Percentiles rank a stretch among this genome's conserved stretches.
phyloP scores from a whole-genome alignment of 1,140 invertebrate species.

The Tetraneura akinire region DNA sequence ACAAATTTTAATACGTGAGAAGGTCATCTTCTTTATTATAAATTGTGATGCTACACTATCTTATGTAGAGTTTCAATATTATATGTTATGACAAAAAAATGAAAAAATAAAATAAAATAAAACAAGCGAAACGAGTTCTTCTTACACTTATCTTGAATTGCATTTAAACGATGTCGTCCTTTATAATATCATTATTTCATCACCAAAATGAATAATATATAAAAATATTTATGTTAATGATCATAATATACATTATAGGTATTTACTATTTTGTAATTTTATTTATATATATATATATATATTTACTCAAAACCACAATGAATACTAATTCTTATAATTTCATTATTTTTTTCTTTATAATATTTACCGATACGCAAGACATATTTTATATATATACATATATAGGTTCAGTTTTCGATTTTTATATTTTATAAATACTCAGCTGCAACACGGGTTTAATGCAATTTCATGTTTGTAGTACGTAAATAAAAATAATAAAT shows the following conservation, averaged over 20 bases:
- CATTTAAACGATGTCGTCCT: neutral
- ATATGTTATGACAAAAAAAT: neutral
- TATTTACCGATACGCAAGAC: too few species aligned
- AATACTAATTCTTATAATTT: neutral
- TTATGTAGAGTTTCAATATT: neutral
- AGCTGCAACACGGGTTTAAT: too few species aligned
- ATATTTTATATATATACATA: neutral
- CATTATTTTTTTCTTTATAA: neutral
- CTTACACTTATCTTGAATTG: too few species aligned
- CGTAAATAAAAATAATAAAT: too few species aligned
- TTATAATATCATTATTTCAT: neutral
- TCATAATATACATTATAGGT: too few species aligned
- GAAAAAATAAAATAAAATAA: too few species aligned
- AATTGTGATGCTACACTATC: neutral
- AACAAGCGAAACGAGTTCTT: constrained; percentile 3
- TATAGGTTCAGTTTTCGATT: neutral
- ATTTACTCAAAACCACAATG: neutral
- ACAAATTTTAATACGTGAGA: neutral
- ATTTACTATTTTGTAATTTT: too few species aligned
- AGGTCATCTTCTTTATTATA: constrained; percentile 13
- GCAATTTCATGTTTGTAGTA: too few species aligned
- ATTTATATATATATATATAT: neutral
- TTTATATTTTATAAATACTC: neutral
- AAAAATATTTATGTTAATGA: neutral
- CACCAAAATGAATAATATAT: neutral